Conservation (phyloP, 2,888 invertebrate genomes). For the Bugulina stolonifera region DNA sequence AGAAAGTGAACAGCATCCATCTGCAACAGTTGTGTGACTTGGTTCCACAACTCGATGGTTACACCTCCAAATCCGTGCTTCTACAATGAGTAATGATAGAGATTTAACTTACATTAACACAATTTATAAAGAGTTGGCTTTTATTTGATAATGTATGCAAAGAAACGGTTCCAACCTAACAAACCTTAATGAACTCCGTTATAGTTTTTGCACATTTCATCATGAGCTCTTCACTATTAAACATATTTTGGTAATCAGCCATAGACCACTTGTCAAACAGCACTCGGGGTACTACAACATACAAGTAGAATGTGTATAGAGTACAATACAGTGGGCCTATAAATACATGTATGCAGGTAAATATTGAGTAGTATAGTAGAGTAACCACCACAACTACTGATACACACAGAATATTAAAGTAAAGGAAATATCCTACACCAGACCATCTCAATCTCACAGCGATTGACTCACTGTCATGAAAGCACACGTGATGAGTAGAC, state of each 20-base stretch:
- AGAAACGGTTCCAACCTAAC: too few relatives aligned
- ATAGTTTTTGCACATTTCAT: slow-evolving; percentile 56
- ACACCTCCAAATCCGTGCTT: slow-evolving; percentile 79
- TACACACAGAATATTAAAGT: too few relatives aligned
- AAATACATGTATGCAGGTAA: too few relatives aligned
- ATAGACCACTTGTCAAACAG: slow-evolving; percentile 80
- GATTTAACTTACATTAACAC: too few relatives aligned
- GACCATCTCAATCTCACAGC: too few relatives aligned
- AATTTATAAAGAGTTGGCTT: too few relatives aligned
- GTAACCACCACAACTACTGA: too few relatives aligned
- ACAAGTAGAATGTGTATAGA: slow-evolving; percentile 29
- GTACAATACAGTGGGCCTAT: neutral
- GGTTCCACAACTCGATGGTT: slow-evolving; percentile 84
- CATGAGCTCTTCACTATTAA: slow-evolving; percentile 65
- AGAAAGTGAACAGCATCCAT: slow-evolving; percentile 4
- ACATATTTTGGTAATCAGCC: slow-evolving; percentile 67
- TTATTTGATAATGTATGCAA: too few relatives aligned
- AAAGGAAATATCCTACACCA: too few relatives aligned
- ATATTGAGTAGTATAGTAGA: too few relatives aligned
- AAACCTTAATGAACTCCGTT: slow-evolving; percentile 46
- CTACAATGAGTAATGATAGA: slow-evolving; percentile 58
- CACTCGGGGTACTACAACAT: slow-evolving; percentile 73
- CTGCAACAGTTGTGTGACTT: slow-evolving; percentile 55
- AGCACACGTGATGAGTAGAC: too few relatives aligned
- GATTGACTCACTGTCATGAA: too few relatives aligned